Conservation (phyloP, 2,113 vertebrate species). For the Oplegnathus fasciatus region DNA sequence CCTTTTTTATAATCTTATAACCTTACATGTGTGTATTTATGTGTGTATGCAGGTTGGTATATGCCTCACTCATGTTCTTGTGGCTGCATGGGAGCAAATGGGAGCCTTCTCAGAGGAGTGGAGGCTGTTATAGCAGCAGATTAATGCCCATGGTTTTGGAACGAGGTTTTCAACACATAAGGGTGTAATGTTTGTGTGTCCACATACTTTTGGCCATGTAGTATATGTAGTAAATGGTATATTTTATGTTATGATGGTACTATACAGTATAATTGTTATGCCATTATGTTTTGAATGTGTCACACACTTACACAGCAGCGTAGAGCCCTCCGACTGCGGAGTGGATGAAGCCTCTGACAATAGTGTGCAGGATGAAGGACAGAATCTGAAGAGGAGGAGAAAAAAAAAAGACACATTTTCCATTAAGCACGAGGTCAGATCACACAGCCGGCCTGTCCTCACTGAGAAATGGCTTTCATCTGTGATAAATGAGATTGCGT, state of each 20-base stretch:
- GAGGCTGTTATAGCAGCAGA: no score
- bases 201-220: not conserved
- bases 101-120: no score
- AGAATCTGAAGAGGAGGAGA: slow-evolving; percentile 86
- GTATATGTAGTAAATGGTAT: not conserved
- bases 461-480: slow-evolving; percentile 7
- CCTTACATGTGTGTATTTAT: no score
- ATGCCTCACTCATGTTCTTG: no score
- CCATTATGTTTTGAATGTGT: not conserved
- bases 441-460: not conserved
- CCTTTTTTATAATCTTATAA: no score
- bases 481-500: slow-evolving; percentile 36
- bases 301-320: slow-evolving; percentile 93
- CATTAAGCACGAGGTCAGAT: not conserved
- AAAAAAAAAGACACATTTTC: not conserved
- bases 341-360: slow-evolving; percentile 98
- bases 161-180: not conserved
- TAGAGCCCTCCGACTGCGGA: slow-evolving; percentile 96
- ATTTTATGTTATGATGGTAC: not conserved
- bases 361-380: slow-evolving; percentile 96
- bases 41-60: not conserved
- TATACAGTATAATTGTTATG: not conserved
- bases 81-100: no score
- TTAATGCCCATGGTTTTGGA: not conserved
- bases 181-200: not conserved